Base-by-base conservation (phyloP, 37 sponge, comb jelly and placozoan species). In the Beroe forskalii region DNA sequence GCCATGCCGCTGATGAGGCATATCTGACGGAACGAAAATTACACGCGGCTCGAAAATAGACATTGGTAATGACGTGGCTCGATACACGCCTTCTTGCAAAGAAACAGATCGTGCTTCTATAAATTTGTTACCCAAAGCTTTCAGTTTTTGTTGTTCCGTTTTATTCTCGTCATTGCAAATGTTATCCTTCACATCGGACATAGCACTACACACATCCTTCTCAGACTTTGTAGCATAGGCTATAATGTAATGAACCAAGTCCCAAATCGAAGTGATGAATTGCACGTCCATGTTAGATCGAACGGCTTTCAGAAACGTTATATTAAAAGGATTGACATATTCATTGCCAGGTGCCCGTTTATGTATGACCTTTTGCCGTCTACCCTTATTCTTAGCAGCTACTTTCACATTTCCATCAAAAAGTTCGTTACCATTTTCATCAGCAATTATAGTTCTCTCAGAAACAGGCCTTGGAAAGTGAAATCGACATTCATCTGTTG, bases 251-350 rank as follows among this genome's bases (percentile, higher is more conserved):
- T 72, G 12, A 27, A 72, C 76, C 39, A 72, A 6, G 76, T 72
- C 76, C 76, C 76, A 72, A 4, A 36, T 33, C 6, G 22, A 6
- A 4, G 22, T 22, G 31, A 28, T 12, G 40, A 37, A 72, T 36
- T 72, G 76, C 4, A 72, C 40, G 31, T 72, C 76, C 4, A 72
- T 72, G 76, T 72, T 72, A 12, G 76, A 72, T 33, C 40, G 6
- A 3, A 37, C 20, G 40, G 22, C 4, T 1, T 38, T 4, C 8
- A 72, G 40, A 4, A 72, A 22, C 6, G 76, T 37, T 37, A 32
- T 38, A 37, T 72, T 72, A 22, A 32, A 72, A 4, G 76, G 37
- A 33, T 72, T 72, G 37, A 72, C 22, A 33, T 37, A 9, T 38
- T 72, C 76, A 31, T 4, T 9, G 4, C 76, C 76, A 27, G 27